phyloP scores from a whole-genome alignment of 2,113 vertebrate species.

The Nothoprocta perdicaria region DNA sequence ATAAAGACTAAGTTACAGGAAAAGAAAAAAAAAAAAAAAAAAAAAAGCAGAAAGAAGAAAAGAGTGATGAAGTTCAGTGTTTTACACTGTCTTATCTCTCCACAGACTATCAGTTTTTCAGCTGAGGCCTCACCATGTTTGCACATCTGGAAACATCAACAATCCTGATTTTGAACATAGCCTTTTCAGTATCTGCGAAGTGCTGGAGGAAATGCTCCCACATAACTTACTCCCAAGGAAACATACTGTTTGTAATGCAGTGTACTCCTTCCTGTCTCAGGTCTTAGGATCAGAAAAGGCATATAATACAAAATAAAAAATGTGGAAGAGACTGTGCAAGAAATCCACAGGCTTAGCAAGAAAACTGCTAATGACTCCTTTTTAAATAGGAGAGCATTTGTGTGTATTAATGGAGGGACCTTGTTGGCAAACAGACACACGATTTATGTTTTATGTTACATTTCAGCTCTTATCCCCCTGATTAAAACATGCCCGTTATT shows the following conservation, averaged over 20 bases:
- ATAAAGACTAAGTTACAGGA: neutral
- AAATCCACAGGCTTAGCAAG: neutral
- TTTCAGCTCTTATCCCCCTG: neutral
- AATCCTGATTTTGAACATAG: neutral
- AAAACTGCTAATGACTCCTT: neutral
- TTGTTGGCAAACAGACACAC: neutral
- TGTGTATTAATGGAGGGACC: neutral
- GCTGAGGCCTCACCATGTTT: fast-evolving
- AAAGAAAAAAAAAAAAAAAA: neutral
- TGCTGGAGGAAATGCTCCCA: neutral
- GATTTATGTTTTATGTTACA: neutral
- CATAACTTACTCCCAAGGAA: neutral
- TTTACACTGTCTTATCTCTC: neutral
- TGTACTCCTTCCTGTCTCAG: neutral
- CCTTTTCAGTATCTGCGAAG: neutral
- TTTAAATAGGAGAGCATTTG: neutral
- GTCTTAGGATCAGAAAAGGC: neutral
- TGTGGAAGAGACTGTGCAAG: neutral
- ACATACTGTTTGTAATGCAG: neutral
- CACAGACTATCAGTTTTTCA: neutral
- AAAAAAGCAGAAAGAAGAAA: neutral
- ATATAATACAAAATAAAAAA: neutral
- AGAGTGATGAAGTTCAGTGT: neutral
- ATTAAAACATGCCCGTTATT: neutral
- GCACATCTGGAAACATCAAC: neutral